phyloP scores from a whole-genome alignment of 1,140 invertebrate species.

The Drosophila kanapiae region DNA sequence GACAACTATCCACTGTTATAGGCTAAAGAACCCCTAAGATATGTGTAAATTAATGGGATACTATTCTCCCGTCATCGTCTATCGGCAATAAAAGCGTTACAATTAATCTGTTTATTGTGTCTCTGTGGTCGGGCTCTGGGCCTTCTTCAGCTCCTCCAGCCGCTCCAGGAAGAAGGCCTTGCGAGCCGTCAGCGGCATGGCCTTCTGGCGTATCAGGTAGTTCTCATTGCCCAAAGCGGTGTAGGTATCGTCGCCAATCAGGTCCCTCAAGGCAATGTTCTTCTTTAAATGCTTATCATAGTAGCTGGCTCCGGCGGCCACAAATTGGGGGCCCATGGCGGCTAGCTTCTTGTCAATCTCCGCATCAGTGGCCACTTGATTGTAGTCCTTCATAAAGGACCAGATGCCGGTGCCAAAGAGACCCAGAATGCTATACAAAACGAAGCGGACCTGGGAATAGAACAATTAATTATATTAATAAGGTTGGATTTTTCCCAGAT shows the following conservation, averaged over 20 bases:
- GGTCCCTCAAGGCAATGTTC: conserved; percentile 89
- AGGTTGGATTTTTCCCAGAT: neutral
- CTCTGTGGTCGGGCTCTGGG: conserved; percentile 13
- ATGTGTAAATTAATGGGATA: conserved; percentile 16
- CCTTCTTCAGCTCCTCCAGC: conserved; percentile 59
- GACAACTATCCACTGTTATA: conserved; percentile 39
- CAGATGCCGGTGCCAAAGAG: conserved; percentile 88
- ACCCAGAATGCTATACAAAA: conserved; percentile 87
- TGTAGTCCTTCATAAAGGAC: conserved; percentile 88
- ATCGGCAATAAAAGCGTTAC: conserved; percentile 26
- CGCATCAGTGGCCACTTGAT: conserved; percentile 88
- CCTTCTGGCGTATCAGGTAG: conserved; percentile 88
- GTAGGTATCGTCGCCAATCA: conserved; percentile 88
- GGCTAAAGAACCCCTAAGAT: conserved; percentile 16
- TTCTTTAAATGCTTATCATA: conserved; percentile 90
- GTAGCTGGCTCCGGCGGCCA: conserved; percentile 90
- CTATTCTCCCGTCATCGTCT: neutral
- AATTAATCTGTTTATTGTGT: conserved; percentile 33
- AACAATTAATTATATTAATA: neutral
- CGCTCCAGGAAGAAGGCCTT: conserved; percentile 86
- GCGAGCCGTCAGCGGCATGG: conserved; percentile 88
- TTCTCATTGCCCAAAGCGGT: conserved; percentile 90
- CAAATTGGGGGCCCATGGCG: conserved; percentile 87
- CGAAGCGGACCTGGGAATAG: conserved; percentile 84
- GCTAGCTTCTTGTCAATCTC: conserved; percentile 88